Base-by-base conservation (phyloP, 2,113 vertebrate genomes). In the Mungos mungo region DNA sequence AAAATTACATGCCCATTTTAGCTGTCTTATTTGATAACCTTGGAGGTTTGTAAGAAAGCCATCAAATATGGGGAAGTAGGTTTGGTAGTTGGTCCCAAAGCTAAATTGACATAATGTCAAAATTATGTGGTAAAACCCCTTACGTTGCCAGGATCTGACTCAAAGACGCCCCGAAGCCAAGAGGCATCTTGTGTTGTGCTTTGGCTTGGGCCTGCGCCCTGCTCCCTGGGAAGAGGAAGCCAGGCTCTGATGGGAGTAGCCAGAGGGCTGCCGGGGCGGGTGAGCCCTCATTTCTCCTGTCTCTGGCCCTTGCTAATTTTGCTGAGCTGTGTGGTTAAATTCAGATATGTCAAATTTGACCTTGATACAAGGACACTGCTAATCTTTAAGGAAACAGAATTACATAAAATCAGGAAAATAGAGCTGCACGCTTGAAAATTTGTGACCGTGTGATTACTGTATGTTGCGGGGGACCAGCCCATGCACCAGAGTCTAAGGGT, bases 301-400 rank as follows among this genome's bases (percentile, higher is more conserved):
- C 45, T 50, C 25, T 77, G 72, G 16, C 38, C 88, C 50, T n/a
- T 81, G 19, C 38, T 82, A 68, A 25, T 38, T 95, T 79, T 96
- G 23, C 68, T 94, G 38, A 87, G 47, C 35, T 92, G 3, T 47
- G 33, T 52, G 19, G 33, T 66, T 94, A 96, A 86, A 86, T 80
- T 94, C 2, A 1, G 2, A 15, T 86, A n/a, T 54, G 66, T 89
- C 35, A 81, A 0, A 23, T 93, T 80, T 93, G 14, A 45, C 29
- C n/a, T 69, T 77, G 41, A 47, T 47, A 31, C 12, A 29, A 79
- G 35, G 16, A 33, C 23, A 45, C 12, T 60, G 16, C 7, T 68
- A 12, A 60, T 84, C 65, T 84, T 52, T 69, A 87, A 82, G 92
- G 33, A 91, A 47, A 41, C 33, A 69, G 29, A 93, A 74, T 83